Evolutionary conservation across 2,888 invertebrate genomes (phyloP), one percentile per base, ranked within the genome.

Genomic region (Trichopoda pennipes): DNA sequence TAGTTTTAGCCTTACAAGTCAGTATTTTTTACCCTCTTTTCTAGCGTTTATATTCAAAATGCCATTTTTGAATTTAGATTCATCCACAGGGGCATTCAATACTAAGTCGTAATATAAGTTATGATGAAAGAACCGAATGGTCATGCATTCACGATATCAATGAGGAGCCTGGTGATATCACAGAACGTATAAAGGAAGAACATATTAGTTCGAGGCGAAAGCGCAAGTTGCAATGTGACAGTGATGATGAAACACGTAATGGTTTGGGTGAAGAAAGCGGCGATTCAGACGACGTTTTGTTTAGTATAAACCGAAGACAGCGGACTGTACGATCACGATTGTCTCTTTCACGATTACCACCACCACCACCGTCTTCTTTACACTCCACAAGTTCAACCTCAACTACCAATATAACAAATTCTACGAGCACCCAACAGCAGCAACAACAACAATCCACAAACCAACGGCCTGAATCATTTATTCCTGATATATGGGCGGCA

Each of bases 81-180:
- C 90, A 90, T 82, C 90, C 90, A 6, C 86, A 87, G 42, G 88
- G 97, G 19, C 97, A 97, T 95, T 96, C 96, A 89, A 96, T 96
- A 19, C 92, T 97, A 44, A 96, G 97, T 75, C 93, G 98, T 84
- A 98, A 97, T 91, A 95, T 97, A 73, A 96, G 96, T 87, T 94
- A 94, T 82, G 95, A 96, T 86, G 97, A 98, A 89, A 94, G 93
- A 87, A 95, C 96, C 49, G 98, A 98, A 95, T 98, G 97, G 97
- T 97, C 97, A 9, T 96, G 97, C 89, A 94, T 98, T 70, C 98
- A 98, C 91, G 97, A 98, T 89, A 97, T 98, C 84, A 97, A 97
- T 91, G 94, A 95, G 55, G 90, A 90, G 68, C 85, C 91, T 90
- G 73, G 92, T 7, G 87, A 89, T 12, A 88, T 91, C 16, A 92